phyloP scores from a whole-genome alignment of 2,888 invertebrate species.

The Malthinus flaveolus region DNA sequence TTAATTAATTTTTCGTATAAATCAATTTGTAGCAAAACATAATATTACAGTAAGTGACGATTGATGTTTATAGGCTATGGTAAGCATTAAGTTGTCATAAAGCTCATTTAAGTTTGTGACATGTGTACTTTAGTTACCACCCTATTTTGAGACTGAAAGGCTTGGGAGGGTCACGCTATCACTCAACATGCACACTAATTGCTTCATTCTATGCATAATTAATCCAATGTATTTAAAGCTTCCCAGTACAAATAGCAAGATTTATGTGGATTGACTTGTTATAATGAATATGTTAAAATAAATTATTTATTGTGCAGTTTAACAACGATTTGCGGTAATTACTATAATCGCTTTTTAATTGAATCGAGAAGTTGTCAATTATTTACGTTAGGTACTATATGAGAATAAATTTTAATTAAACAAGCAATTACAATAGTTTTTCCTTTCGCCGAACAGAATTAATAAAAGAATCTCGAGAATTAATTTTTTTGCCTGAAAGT shows the following conservation, averaged over 20 bases:
- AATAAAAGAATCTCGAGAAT: too few species aligned
- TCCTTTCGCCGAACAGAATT: too few species aligned
- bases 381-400: too few species aligned
- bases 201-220: conserved; percentile 43
- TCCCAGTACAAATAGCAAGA: not conserved
- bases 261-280: too few species aligned
- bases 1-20: not conserved
- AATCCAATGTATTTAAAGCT: conserved; percentile 38
- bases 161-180: conserved; percentile 41
- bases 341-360: too few species aligned
- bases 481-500: too few species aligned
- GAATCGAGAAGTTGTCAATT: too few species aligned
- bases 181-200: conserved; percentile 45
- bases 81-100: conserved; percentile 44
- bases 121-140: conserved; percentile 42
- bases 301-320: too few species aligned
- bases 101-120: conserved; percentile 46
- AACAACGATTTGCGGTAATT: too few species aligned
- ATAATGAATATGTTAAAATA: too few species aligned
- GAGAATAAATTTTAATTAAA: too few species aligned
- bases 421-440: too few species aligned
- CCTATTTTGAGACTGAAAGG: conserved; percentile 35
- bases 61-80: conserved; percentile 32
- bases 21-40: not conserved
- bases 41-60: conserved; percentile 23